phyloP scores from a whole-genome alignment of 2,113 vertebrate genomes.

The Nettapus auritus region DNA sequence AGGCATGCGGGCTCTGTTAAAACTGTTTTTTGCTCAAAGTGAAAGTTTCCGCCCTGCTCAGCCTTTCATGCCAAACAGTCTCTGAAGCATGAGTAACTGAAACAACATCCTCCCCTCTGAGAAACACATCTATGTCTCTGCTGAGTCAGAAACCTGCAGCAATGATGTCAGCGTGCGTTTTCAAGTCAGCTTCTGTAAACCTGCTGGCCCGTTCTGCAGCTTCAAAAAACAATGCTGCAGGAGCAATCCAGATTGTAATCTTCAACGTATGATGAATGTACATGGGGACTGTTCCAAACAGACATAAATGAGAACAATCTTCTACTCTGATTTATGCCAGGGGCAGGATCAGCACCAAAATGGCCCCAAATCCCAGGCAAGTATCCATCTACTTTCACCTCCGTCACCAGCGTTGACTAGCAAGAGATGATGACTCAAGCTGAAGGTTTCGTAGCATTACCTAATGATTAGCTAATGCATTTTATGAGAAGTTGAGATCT shows the following conservation, averaged over 20 bases:
- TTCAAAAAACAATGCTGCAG: background rate
- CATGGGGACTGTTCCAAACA: background rate
- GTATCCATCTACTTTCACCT: background rate
- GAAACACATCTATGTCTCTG: background rate
- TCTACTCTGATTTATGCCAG: background rate
- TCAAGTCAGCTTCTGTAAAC: background rate
- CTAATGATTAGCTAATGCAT: background rate
- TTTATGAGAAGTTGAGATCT: background rate
- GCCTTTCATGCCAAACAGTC: background rate
- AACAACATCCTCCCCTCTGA: conserved; percentile 6
- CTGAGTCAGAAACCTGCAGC: conserved; percentile 37
- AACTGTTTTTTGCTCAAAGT: conserved; percentile 52
- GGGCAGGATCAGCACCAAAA: background rate
- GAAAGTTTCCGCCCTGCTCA: conserved; percentile 19
- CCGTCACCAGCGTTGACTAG: background rate
- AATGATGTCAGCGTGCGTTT: background rate
- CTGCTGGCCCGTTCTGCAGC: background rate
- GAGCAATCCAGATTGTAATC: background rate
- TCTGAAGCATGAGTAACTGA: conserved; percentile 10
- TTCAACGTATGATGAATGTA: background rate
- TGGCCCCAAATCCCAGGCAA: background rate
- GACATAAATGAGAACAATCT: background rate
- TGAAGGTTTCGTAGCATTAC: background rate
- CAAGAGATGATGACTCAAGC: background rate
- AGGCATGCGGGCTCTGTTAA: background rate